A percentile compares a stretch with the other conserved stretches of the same genome.
These are phyloP conservation scores for Drosophila prolongata DNA, from an alignment of 2,888 invertebrate species.

Conservation along the genomic window DNA sequence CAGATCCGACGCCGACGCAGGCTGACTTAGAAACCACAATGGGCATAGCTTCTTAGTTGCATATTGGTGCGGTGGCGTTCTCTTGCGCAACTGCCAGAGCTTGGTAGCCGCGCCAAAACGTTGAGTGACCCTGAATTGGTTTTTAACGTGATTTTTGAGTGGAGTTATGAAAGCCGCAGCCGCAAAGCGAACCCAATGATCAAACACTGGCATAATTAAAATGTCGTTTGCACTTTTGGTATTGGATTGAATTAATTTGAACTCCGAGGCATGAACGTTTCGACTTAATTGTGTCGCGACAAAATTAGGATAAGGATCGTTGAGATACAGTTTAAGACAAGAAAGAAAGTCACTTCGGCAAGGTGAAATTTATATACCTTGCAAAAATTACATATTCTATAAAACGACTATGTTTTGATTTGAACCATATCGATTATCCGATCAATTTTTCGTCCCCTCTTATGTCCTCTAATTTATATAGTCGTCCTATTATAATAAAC, in stretches of 20 bases:
- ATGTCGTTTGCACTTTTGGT: conserved; percentile 32
- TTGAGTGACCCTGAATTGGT: conserved; percentile 62
- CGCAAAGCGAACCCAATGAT: conserved; percentile 13
- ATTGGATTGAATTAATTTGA: neutral
- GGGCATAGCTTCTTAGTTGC: conserved; percentile 27
- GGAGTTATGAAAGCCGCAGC: conserved; percentile 29
- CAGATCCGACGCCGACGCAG: conserved; percentile 42
- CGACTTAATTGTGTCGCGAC: conserved; percentile 17
- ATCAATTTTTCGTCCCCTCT: no score
- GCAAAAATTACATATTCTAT: no score
- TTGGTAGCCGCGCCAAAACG: conserved; percentile 45
- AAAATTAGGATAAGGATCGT: conserved; percentile 34
- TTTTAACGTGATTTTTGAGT: conserved; percentile 40
- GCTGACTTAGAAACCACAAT: conserved; percentile 35
- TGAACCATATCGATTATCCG: no score
- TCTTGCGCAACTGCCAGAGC: conserved; percentile 52
- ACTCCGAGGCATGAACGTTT: neutral
- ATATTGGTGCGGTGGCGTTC: conserved; percentile 45
- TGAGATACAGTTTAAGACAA: conserved; percentile 34
- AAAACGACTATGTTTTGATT: no score
- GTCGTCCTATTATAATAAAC: no score
- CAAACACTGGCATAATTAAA: conserved; percentile 35
- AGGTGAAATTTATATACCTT: no score
- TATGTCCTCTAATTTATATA: no score
- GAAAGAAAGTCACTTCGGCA: no score